phyloP scores from a whole-genome alignment of 2,888 invertebrate species.

The Phaedon cochleariae region DNA sequence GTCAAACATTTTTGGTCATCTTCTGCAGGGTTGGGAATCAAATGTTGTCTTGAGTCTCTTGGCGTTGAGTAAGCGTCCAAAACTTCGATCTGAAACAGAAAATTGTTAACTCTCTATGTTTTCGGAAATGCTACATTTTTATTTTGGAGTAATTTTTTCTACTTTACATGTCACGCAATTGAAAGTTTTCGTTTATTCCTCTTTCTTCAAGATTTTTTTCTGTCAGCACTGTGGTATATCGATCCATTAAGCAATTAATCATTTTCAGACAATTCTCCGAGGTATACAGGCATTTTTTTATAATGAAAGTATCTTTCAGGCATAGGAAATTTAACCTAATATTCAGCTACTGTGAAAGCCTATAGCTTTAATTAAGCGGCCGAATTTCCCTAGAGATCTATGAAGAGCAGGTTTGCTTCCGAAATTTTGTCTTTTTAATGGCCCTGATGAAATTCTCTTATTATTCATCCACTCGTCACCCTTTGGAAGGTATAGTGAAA shows the following conservation, averaged over 20 bases:
- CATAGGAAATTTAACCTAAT: constrained; percentile 41
- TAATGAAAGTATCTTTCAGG: constrained; percentile 30
- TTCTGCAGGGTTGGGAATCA: constrained; percentile 51
- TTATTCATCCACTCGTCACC: constrained; percentile 31
- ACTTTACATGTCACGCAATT: no score
- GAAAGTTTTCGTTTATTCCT: no score
- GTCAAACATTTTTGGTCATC: constrained; percentile 64
- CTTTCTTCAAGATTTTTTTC: no score
- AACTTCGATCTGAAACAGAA: constrained; percentile 70
- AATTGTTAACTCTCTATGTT: no score
- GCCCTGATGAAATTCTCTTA: constrained; percentile 28
- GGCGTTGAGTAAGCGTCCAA: constrained; percentile 80
- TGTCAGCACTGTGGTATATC: no score
- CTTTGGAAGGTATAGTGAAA: no score
- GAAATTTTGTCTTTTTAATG: constrained; percentile 35
- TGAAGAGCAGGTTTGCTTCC: constrained; percentile 32
- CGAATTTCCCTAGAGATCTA: constrained; percentile 37
- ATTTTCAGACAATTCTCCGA: constrained; percentile 23
- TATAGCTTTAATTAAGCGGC: constrained; percentile 36
- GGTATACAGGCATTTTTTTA: background rate
- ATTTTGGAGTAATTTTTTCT: no score
- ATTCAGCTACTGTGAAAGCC: constrained; percentile 36
- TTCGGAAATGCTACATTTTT: no score
- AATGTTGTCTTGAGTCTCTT: constrained; percentile 67
- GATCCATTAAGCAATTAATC: no score